phyloP scores from a whole-genome alignment of 2,797 vertebrate genomes.

The Chelonia mydas region DNA sequence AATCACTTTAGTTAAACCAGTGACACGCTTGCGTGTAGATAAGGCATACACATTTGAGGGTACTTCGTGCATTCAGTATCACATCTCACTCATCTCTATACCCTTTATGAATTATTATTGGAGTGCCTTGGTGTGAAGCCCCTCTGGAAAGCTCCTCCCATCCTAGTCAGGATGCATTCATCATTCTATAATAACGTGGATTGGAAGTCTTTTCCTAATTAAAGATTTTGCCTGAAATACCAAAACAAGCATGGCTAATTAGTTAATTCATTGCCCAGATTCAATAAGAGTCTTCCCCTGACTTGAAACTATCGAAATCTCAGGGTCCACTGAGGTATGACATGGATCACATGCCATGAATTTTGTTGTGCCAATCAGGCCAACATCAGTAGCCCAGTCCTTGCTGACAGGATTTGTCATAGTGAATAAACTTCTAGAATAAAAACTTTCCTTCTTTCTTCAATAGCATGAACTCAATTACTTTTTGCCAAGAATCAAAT shows the following conservation, averaged over 20 bases:
- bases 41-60: accelerated
- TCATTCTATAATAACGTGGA: not conserved
- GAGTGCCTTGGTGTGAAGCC: not conserved
- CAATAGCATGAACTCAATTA: not conserved
- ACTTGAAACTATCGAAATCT: no score
- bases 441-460: not conserved
- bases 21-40: not conserved
- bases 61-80: no score
- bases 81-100: no score
- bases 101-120: not conserved
- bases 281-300: no score
- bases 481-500: not conserved
- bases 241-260: not conserved
- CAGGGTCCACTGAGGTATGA: accelerated
- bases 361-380: not conserved
- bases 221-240: not conserved
- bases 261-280: not conserved
- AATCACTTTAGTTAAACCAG: not conserved
- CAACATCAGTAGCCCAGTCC: not conserved
- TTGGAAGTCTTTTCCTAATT: not conserved
- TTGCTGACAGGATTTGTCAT: not conserved
- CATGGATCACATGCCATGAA: not conserved
- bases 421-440: not conserved
- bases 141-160: not conserved
- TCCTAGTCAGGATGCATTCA: not conserved